Base-by-base conservation (phyloP, 1,140 invertebrate species). In the Cyclargus thomasi region DNA sequence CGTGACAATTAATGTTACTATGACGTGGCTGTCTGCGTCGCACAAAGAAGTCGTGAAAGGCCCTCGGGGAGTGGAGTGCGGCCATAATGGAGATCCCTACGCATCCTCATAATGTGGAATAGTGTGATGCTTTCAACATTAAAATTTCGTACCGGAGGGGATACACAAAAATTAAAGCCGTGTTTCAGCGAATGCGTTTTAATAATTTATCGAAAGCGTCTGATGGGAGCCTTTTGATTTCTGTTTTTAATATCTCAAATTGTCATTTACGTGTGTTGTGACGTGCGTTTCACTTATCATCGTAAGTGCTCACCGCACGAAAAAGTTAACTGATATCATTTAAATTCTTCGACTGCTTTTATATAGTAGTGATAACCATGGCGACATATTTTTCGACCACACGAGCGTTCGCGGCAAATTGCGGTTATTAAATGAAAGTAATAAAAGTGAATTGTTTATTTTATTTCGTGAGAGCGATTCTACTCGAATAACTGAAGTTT, bases 381-480 rank as follows among this genome's bases (percentile, higher is more conserved):
- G 65, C 20, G 68, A 59, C 55, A 59, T 59, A 59, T 23, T 53
- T 35, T 35, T 62, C 62, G 76, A 76, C 78, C 74, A 76, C 79
- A 73, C 72, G 71, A 70, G 67, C 67, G 63, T 65, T 64, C 55
- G 22, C 64, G 55, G 55, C 39, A 57, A 67, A 68, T 65, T 67
- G 69, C 68, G 64, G 71, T 71, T 70, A 67, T 67, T 74, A 35
- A 73, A 70, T 70, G 62, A 57, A 57, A 22, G 67, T 23, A 70
- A 70, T 78, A 76, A 78, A 78, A 70, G 70, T 70, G 62, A 71
- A 75, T 74, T 67, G 73, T 72, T 76, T 73, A 69, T 68, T 76
- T 72, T 67, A 70, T 74, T 71, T 72, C 72, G 76, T 74, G 73
- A 66, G 67, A 65, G 66, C 65, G 67, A 74, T 74, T 69, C 65